Evolutionary conservation across 53 echinoderm and acorn worm species (phyloP).

Genomic region (Mesocentrotus franciscanus): DNA sequence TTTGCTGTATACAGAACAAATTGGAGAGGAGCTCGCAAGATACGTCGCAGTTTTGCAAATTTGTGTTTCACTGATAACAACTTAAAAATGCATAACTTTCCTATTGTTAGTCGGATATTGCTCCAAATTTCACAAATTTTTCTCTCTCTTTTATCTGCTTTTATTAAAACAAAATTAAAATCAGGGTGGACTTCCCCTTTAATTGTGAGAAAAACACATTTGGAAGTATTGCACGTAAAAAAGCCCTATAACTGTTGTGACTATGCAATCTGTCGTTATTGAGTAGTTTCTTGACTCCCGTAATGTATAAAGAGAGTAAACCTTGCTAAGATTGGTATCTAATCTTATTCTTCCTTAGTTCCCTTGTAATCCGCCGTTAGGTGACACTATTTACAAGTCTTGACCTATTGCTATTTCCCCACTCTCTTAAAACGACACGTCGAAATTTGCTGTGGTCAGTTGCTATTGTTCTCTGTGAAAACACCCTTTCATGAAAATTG

Average conservation of each 20-base stretch:
- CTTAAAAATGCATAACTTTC: too few species aligned
- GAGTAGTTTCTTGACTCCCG: not conserved
- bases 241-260: not conserved
- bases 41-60: too few species aligned
- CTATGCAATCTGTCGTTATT: not conserved
- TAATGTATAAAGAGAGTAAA: not conserved
- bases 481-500: slow-evolving; percentile 3
- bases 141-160: too few species aligned
- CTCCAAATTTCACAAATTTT: too few species aligned
- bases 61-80: too few species aligned
- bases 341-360: not conserved
- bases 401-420: not conserved
- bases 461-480: slow-evolving; percentile 2
- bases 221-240: not conserved
- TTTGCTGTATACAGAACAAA: too few species aligned
- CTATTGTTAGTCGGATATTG: too few species aligned
- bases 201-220: too few species aligned
- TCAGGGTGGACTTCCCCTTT: too few species aligned
- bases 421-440: not conserved
- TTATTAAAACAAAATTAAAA: too few species aligned
- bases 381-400: not conserved
- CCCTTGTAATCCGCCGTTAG: not conserved
- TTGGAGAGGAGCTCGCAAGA: too few species aligned
- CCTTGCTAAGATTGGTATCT: not conserved
- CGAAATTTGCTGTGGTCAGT: slow-evolving; percentile 4